phyloP scores from a whole-genome alignment of 2,888 invertebrate species.

The Temnothorax unifasciatus region DNA sequence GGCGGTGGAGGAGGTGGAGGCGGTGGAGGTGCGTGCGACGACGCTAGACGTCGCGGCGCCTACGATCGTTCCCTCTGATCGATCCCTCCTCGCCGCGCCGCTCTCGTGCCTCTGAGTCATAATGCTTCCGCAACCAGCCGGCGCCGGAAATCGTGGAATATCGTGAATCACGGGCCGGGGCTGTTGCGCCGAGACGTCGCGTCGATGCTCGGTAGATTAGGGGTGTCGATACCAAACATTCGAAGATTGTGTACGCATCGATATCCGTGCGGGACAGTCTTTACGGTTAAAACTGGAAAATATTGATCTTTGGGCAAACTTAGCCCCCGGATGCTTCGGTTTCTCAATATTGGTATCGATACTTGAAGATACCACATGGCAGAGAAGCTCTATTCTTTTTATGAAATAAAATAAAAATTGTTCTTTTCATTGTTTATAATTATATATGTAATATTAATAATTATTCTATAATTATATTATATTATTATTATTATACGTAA shows the following conservation, averaged over 20 bases:
- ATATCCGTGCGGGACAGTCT: not conserved
- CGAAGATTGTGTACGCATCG: not conserved
- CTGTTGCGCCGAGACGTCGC: not conserved
- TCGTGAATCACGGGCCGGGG: not conserved
- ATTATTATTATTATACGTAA: not conserved
- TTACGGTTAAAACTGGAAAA: not conserved
- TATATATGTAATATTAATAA: not conserved
- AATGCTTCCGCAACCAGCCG: conserved; percentile 78
- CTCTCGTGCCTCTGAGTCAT: conserved; percentile 80
- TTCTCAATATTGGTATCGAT: not conserved
- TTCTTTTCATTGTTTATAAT: not conserved
- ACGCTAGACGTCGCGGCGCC: conserved; percentile 85
- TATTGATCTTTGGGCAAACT: not conserved
- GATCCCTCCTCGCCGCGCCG: conserved; percentile 82
- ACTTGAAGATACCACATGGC: not conserved
- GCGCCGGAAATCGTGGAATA: conserved; percentile 46
- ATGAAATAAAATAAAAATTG: not conserved
- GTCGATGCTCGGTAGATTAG: conserved; percentile 5
- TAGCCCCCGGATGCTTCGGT: not conserved
- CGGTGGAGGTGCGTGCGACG: conserved; percentile 77
- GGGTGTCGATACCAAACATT: not conserved
- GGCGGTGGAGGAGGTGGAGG: conserved; percentile 56
- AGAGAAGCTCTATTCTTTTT: not conserved
- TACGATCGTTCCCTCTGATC: conserved; percentile 84
- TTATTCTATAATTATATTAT: not conserved